These are phyloP conservation scores for Scaptodrosophila lebanonensis DNA, from an alignment of 1,140 invertebrate species.

Conservation along the genomic window DNA sequence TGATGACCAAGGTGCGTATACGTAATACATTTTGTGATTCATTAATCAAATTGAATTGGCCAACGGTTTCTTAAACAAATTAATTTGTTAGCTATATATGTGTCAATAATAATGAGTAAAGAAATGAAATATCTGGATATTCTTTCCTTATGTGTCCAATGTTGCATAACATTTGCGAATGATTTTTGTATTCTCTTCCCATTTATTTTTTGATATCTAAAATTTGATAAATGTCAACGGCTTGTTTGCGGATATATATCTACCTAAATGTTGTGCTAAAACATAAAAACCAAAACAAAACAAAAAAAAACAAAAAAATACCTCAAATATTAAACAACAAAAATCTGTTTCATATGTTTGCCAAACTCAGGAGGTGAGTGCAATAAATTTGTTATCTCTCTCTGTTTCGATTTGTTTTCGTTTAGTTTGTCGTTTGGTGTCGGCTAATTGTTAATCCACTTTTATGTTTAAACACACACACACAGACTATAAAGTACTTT, in stretches of 20 bases:
- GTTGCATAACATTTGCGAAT: constrained; percentile 60
- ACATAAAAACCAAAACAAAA: constrained; percentile 14
- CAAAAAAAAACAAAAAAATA: constrained; percentile 25
- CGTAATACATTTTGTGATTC: constrained; percentile 10
- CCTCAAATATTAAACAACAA: constrained; percentile 28
- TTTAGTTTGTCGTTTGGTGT: constrained; percentile 33
- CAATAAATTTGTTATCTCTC: constrained; percentile 35
- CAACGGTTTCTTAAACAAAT: constrained; percentile 41
- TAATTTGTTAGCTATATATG: constrained; percentile 25
- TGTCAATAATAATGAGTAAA: constrained; percentile 57
- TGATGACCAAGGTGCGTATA: constrained; percentile 90
- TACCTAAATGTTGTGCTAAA: constrained; percentile 70
- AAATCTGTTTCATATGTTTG: constrained; percentile 53
- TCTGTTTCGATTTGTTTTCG: constrained; percentile 45
- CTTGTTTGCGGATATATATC: constrained; percentile 64
- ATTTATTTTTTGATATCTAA: constrained; percentile 52
- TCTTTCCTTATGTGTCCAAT: no score
- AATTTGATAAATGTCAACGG: constrained; percentile 57
- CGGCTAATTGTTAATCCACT: no score
- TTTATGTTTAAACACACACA: constrained; percentile 25
- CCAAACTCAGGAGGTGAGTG: constrained; percentile 65
- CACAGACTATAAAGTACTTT: no score
- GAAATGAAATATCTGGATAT: no score
- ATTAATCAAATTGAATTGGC: constrained; percentile 13
- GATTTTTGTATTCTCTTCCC: constrained; percentile 62